Evolutionary conservation across 2,113 vertebrate species (phyloP).

Genomic region (Macquaria ambigua): DNA sequence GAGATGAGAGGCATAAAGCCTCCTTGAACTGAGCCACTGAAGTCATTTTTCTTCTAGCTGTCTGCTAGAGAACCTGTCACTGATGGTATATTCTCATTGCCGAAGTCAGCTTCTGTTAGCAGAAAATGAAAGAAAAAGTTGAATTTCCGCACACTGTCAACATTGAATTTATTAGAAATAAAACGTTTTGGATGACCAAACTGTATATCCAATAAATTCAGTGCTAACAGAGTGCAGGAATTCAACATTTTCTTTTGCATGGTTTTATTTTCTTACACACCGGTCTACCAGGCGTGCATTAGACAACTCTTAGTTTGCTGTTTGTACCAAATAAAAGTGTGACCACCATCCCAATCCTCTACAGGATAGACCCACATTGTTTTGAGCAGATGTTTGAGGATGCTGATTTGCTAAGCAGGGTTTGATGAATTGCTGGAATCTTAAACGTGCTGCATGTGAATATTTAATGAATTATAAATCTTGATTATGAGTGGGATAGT

Average conservation of each 20-base stretch:
- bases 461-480: conserved; percentile 58
- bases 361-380: not conserved
- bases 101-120: not conserved
- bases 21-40: conserved; percentile 20
- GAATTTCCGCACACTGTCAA: not conserved
- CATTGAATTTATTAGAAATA: not conserved
- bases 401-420: conserved; percentile 30
- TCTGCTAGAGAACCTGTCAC: not conserved
- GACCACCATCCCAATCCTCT: not conserved
- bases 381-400: conserved; percentile 52
- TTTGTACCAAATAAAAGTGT: not conserved
- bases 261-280: not conserved
- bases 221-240: not conserved
- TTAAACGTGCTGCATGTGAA: conserved; percentile 47
- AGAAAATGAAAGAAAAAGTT: conserved; percentile 24
- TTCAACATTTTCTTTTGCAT: not conserved
- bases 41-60: conserved; percentile 7
- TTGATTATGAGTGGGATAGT: conserved; percentile 40
- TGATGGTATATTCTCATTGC: conserved; percentile 1
- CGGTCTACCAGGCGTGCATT: not conserved
- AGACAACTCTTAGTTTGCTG: not conserved
- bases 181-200: not conserved
- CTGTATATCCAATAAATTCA: not conserved
- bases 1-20: conserved; percentile 29
- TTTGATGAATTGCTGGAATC: conserved; percentile 58